Percentiles rank a stretch among this genome's conserved stretches.
Conservation (phyloP, 2,113 vertebrate species). For the Eclectus roratus region DNA sequence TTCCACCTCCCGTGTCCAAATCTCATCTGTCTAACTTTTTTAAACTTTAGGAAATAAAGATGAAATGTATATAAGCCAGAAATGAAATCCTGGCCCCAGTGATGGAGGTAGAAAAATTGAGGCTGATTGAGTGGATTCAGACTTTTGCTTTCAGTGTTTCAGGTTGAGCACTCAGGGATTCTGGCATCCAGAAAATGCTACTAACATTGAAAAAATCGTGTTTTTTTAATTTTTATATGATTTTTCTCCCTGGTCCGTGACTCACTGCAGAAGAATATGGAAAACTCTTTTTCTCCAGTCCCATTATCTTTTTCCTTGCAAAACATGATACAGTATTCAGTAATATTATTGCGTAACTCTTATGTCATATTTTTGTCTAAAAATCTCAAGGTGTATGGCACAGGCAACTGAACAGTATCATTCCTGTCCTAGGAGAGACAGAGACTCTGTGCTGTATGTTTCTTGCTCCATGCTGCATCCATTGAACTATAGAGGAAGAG, state of each 20-base stretch:
- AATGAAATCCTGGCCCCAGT: neutral
- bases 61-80: neutral
- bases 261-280: neutral
- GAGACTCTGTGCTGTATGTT: neutral
- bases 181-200: neutral
- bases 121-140: neutral
- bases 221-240: neutral
- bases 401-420: neutral
- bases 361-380: neutral
- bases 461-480: neutral
- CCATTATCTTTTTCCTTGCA: neutral
- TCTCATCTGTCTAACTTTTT: neutral
- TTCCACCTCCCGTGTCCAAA: neutral
- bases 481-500: neutral
- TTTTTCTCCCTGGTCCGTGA: neutral
- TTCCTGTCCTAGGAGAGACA: neutral
- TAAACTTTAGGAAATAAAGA: conserved; percentile 15
- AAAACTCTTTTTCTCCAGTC: neutral
- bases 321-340: neutral
- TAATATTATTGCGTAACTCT: neutral
- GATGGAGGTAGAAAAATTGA: neutral
- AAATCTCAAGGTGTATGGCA: neutral
- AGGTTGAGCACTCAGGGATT: neutral
- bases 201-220: neutral
- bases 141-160: neutral